Evolutionary conservation across 2,113 vertebrate genomes (phyloP), one percentile per base, ranked within the genome.

Genomic region (Thamnaconus septentrionalis): DNA sequence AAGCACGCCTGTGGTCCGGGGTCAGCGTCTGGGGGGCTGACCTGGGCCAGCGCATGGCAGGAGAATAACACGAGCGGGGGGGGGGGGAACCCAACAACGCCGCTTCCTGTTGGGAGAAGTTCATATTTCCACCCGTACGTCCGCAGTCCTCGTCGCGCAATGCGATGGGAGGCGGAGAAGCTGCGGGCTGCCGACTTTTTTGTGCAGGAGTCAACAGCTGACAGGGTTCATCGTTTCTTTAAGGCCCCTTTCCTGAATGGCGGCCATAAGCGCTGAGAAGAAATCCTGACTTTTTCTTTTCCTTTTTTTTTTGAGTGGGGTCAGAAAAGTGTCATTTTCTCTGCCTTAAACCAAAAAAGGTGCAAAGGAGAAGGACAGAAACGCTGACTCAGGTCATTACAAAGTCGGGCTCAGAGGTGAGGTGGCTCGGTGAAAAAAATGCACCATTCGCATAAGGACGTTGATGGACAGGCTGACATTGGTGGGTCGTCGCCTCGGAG

Each of bases 171-270:
- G 67, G 64, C 60, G 59, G 65, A 75, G 50, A 71, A 52, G 59
- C 53, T 60, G 72, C 56, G 6, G 54, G 73, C 56, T 64, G 53
- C 41, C 45, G 57, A 45, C 73, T 79, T 72, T 63, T 79, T 72
- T 63, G 61, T 58, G 63, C 62, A 59, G 59, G 73, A 67, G 73
- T 40, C 71, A 84, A 87, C 78, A 66, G 73, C 71, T 83, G 73
- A 83, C 8, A 50, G 53, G 18, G 18, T 31, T 31, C 18, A 31
- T 31, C 18, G 2, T 31, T 31, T 31, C 18, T 31, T 31, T 31
- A 31, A 31, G 18, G 18, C 18, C 18, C 18, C 18, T 31, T 31
- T 31, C 18, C 18, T 31, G 18, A 31, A 31, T 2, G 18, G 18
- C 18, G 18, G 18, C 18, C 1, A 31, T 31, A 31, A 1, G 18